Base-by-base conservation (phyloP, 2,888 invertebrate genomes). In the Rhagonycha fulva region DNA sequence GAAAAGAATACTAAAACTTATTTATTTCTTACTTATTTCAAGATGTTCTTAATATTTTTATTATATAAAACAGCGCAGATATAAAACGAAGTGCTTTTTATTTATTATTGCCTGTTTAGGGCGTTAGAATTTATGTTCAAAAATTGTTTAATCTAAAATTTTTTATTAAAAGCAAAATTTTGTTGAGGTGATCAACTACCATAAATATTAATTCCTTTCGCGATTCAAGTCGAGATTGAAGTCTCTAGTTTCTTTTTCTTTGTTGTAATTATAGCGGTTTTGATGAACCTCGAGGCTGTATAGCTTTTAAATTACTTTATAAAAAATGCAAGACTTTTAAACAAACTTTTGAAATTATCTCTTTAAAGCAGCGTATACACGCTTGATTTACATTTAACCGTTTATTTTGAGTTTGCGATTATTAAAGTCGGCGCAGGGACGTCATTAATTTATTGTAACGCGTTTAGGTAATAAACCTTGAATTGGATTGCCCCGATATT, bases 281-380 rank as follows among this genome's bases (percentile, higher is more conserved):
- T 81, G 81, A 83, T 80, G 81, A 81, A 79, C 78, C 83, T 72
- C 68, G 73, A 30, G 80, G 82, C 82, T 82, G 77, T 81, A 79
- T 82, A 78, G 80, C 66, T 77, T 82, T 81, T 77, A 82, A 82
- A 84, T 84, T 83, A 82, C 79, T 78, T 83, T 80, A 63, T 84
- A 79, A 83, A 84, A 83, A 82, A 81, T 81, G 77, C 79, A 81
- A 68, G 72, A 61, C n/a, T 69, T 62, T 28, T 10, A 9, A 47
- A 73, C 70, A 62, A 74, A 71, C 62, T 26, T 23, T 68, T 69
- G 62, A 71, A 74, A 74, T 76, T 73, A 71, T 76, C 70, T 68
- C 62, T 73, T 70, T 71, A 73, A 73, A 61, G 32, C 67, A 14
- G 32, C 67, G 12, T 73, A 75, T 68, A 74, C 70, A 74, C 70